phyloP scores from a whole-genome alignment of 2,888 invertebrate species.

The Conchocele bisecta region DNA sequence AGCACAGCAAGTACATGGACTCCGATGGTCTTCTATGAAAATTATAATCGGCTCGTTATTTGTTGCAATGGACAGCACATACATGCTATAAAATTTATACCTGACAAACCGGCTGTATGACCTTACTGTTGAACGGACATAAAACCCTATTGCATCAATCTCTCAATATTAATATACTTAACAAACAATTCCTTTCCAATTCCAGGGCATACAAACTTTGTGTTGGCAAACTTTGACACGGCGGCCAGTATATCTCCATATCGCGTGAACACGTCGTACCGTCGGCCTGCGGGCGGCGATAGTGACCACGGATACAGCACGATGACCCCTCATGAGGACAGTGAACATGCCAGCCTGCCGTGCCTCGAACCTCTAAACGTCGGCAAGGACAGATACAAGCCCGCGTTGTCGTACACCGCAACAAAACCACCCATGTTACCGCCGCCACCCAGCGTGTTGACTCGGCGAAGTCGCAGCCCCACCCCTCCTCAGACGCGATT shows the following conservation, averaged over 20 bases:
- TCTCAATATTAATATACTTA: too few relatives aligned
- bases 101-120: too few relatives aligned
- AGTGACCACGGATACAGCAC: constrained; percentile 96
- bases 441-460: constrained; percentile 75
- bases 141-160: too few relatives aligned
- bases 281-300: constrained; percentile 88
- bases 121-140: too few relatives aligned
- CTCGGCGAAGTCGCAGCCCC: constrained; percentile 79
- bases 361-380: constrained; percentile 80
- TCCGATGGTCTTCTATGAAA: too few relatives aligned
- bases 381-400: constrained; percentile 80
- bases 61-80: too few relatives aligned
- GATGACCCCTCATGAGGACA: constrained; percentile 81
- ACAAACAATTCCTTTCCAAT: constrained; percentile 20
- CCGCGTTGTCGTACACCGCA: constrained; percentile 64
- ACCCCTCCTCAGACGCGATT: constrained; percentile 78
- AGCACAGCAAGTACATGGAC: too few relatives aligned
- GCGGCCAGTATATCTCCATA: constrained; percentile 93
- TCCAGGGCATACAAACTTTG: constrained; percentile 81
- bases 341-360: constrained; percentile 81
- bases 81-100: too few relatives aligned
- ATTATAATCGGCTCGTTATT: too few relatives aligned
- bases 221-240: constrained; percentile 82
- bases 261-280: constrained; percentile 91
- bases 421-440: constrained; percentile 72